These are phyloP conservation scores for Anguilla megastoma DNA, from an alignment of 2,797 vertebrate species.

Conservation along the genomic window DNA sequence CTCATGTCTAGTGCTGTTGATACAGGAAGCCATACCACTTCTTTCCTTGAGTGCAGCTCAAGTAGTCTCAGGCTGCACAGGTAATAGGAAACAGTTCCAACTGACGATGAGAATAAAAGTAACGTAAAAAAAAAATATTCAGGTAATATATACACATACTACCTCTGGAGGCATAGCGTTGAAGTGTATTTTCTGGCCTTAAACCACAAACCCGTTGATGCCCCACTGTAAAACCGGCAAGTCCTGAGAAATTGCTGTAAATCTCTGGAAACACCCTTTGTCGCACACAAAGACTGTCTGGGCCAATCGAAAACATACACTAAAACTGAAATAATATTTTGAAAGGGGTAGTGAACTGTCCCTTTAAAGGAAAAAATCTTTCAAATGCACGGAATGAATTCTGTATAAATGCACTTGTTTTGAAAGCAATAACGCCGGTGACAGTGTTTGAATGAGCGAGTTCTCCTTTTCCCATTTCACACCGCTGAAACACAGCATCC, in stretches of 20 bases:
- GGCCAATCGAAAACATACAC: too few relatives aligned
- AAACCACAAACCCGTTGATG: background rate
- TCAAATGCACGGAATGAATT: background rate
- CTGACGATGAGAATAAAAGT: background rate
- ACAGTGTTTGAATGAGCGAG: conserved; percentile 8
- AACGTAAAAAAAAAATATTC: background rate
- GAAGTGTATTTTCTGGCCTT: background rate
- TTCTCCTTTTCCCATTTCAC: conserved; percentile 15
- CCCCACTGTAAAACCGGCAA: background rate
- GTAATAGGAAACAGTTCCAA: background rate
- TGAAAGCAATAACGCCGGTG: background rate
- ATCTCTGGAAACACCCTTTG: background rate
- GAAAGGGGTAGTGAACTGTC: background rate
- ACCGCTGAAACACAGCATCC: background rate
- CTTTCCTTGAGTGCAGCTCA: too few relatives aligned
- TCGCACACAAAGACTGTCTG: too few relatives aligned
- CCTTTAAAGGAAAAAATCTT: background rate
- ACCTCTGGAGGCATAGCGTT: background rate
- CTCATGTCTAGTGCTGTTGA: background rate
- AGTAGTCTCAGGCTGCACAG: background rate
- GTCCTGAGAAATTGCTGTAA: background rate
- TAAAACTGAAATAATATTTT: too few relatives aligned
- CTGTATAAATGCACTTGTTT: background rate
- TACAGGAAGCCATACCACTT: background rate
- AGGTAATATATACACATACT: background rate